Conservation (phyloP, 2,797 vertebrate genomes). For the Molossus alvarezi region DNA sequence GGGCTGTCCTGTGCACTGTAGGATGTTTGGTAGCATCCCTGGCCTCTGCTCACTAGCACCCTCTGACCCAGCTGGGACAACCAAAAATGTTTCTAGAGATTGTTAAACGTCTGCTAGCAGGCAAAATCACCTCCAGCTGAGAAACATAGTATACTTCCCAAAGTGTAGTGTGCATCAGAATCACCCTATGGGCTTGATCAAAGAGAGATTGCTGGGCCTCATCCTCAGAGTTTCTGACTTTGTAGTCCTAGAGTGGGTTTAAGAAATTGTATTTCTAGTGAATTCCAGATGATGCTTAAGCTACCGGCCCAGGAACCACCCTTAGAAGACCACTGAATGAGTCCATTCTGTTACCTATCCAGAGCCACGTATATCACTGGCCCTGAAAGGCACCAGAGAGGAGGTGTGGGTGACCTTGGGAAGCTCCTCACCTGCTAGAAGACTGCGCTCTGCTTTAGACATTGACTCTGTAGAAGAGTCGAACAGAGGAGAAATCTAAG, state of each 20-base stretch:
- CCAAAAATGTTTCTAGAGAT: not conserved
- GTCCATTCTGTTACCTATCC: not conserved
- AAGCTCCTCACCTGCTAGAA: not conserved
- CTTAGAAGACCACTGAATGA: not conserved
- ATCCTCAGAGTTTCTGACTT: not conserved
- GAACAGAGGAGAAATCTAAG: not conserved
- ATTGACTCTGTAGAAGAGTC: not conserved
- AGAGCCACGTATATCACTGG: not conserved
- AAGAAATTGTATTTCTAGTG: slow-evolving; percentile 36
- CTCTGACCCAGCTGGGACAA: not conserved
- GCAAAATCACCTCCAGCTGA: not conserved
- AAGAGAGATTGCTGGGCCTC: not conserved
- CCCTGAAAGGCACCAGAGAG: not conserved
- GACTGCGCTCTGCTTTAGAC: not conserved
- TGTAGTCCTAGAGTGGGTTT: not conserved
- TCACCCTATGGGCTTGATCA: not conserved
- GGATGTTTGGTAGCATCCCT: not conserved
- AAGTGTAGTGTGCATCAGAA: not conserved
- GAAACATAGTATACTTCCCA: not conserved
- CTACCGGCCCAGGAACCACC: not conserved
- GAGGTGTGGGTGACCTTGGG: not conserved
- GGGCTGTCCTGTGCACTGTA: not conserved
- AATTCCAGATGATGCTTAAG: not conserved
- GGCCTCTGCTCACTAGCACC: not conserved
- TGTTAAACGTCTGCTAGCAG: not conserved